phyloP scores from a whole-genome alignment of 2,888 invertebrate genomes.

The Cheilosia pagana region DNA sequence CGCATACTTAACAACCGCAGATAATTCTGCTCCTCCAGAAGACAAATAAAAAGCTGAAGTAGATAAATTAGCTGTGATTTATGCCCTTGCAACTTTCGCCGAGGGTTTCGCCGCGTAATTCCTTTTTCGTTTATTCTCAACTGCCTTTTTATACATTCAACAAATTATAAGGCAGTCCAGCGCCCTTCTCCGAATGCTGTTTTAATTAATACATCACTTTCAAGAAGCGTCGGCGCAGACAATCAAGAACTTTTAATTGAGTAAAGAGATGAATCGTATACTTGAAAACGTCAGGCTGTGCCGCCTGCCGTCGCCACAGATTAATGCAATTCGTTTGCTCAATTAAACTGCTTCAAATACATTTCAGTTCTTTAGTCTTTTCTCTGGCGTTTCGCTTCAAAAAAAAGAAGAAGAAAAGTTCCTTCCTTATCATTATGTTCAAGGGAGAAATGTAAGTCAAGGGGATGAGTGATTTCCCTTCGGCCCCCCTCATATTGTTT shows the following conservation, averaged over 20 bases:
- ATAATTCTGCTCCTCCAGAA: not conserved
- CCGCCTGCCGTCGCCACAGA: conserved; percentile 38
- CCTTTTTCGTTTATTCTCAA: not conserved
- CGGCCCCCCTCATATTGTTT: conserved; percentile 2
- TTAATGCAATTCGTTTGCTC: conserved; percentile 62
- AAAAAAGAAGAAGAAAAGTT: conserved; percentile 1
- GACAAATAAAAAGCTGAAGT: not conserved
- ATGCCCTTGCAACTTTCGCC: not conserved
- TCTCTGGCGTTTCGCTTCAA: conserved; percentile 37
- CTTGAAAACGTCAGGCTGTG: conserved; percentile 57
- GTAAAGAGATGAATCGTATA: conserved; percentile 66
- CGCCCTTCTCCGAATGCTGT: conserved; percentile 29
- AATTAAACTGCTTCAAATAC: conserved; percentile 72
- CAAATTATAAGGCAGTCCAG: conserved; percentile 22
- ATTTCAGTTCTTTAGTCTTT: conserved; percentile 59
- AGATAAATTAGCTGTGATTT: not conserved
- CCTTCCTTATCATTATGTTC: conserved; percentile 25
- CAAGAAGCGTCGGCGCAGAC: conserved; percentile 49
- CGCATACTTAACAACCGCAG: too few species aligned
- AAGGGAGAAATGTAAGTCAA: conserved; percentile 28
- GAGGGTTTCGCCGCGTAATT: conserved; percentile 1
- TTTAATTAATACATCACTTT: conserved; percentile 59
- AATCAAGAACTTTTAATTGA: conserved; percentile 63
- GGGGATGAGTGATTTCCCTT: conserved; percentile 26
- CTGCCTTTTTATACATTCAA: not conserved